Percentiles rank a stretch among this genome's conserved stretches.
Conservation (phyloP, 2,113 vertebrate genomes). For the Notothenia coriiceps region DNA sequence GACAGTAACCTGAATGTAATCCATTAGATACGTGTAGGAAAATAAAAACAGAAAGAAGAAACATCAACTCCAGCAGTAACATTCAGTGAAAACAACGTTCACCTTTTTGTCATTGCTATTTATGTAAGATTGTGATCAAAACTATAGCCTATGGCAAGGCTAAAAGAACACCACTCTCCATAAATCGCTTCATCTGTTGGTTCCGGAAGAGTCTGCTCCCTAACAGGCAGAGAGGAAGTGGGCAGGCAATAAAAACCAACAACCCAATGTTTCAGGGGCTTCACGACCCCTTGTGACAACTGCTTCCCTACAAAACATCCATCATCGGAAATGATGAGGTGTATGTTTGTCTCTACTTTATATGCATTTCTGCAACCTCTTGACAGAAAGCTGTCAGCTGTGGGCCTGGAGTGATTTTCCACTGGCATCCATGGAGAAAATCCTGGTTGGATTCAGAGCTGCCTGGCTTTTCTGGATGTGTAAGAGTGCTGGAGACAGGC, state of each 20-base stretch:
- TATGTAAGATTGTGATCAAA: constrained; percentile 56
- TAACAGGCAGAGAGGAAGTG: constrained; percentile 39
- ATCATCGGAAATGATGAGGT: constrained; percentile 67
- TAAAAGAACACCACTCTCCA: constrained; percentile 55
- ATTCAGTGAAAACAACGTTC: constrained; percentile 30
- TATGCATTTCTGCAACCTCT: constrained; percentile 63
- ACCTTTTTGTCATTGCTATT: constrained; percentile 53
- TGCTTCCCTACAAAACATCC: constrained; percentile 48
- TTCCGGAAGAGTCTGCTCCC: constrained; percentile 30
- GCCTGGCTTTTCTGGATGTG: constrained; percentile 72
- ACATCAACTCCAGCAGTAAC: constrained; percentile 7
- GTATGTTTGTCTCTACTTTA: constrained; percentile 58
- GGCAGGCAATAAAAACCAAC: constrained; percentile 44
- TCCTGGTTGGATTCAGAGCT: constrained; percentile 73
- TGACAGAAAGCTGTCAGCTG: constrained; percentile 79
- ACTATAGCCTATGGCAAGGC: constrained; percentile 54
- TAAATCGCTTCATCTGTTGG: constrained; percentile 55
- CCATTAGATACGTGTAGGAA: constrained; percentile 1
- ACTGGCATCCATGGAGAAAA: constrained; percentile 78
- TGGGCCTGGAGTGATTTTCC: constrained; percentile 70
- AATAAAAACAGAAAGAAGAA: too few relatives aligned
- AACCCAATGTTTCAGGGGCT: constrained; percentile 54
- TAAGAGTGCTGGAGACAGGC: constrained; percentile 76
- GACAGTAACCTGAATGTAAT: neutral
- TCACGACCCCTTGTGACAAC: constrained; percentile 57